Base-by-base conservation (phyloP, 2,797 vertebrate species). In the Hipposideros larvatus region DNA sequence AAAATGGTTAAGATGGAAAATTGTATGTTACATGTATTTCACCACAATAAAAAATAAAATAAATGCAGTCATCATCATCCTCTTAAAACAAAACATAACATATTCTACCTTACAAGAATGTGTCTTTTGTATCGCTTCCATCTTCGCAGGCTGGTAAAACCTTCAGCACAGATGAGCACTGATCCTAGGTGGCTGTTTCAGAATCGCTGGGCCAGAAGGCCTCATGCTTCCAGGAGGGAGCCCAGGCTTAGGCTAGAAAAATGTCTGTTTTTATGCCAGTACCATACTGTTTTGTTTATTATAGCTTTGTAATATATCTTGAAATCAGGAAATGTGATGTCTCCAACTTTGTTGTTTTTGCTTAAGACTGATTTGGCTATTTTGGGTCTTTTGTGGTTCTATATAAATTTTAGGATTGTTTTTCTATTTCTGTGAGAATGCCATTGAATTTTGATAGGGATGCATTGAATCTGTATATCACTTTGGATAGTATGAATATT, bases 1-100 rank as follows among this genome's bases (percentile, higher is more conserved):
- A 48, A 86, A 55, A 74, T 74, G 43, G 19, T 51, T 48, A 48
- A 41, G 31, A 80, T 48, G 48, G 21, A 57, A 91, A 41, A 16
- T 55, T 43, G 6, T 28, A 18, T 55, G 7, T 92, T 78, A 77
- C 73, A 15, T 63, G 10, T 43, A n/a, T 63, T 74, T 87, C n/a
- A 34, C 55, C 18, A 94, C 68, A 65, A 70, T 78, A 57, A 79
- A 70, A 66, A 90, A 77, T 73, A 71, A 55, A 90, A 55, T 13
- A 48, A 65, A 57, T 0, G 18, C 90, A 41, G 28, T 37, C 37
- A 10, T 48, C 5, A 14, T 46, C 66, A n/a, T 80, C 37, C 41
- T 66, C 51, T 66, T 75, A 48, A n/a, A 83, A 65, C 21, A 31
- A 41, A 80, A 84, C 10, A 31, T 22, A 34, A 28, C 4, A 43